A percentile compares a stretch with the other conserved stretches of the same genome.
These are phyloP conservation scores for Anthoscopus minutus DNA, from an alignment of 2,113 vertebrate genomes.

Conservation along the genomic window DNA sequence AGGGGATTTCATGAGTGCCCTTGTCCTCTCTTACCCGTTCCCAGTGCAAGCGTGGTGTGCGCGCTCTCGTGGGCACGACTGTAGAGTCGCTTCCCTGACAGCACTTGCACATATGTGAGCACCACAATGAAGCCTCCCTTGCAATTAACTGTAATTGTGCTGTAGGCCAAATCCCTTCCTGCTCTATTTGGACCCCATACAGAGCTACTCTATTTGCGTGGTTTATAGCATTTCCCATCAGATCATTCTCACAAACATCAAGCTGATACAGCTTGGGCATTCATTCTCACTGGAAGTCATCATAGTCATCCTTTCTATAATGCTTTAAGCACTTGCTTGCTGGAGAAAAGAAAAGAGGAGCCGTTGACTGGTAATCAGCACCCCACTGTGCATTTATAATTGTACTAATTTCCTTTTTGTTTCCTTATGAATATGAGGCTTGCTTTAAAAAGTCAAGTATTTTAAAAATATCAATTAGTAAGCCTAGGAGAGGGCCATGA, in stretches of 20 bases:
- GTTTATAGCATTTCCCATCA: constrained; percentile 31
- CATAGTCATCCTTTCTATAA: constrained; percentile 31
- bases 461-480: constrained; percentile 1
- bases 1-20: neutral
- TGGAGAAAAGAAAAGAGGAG: constrained; percentile 28
- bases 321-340: constrained; percentile 29
- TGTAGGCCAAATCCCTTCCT: constrained; percentile 50
- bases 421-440: constrained; percentile 42
- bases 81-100: neutral
- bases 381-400: constrained; percentile 28
- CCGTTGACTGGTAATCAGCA: constrained; percentile 52
- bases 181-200: constrained; percentile 48
- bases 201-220: constrained; percentile 19
- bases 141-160: constrained; percentile 48
- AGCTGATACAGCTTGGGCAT: constrained; percentile 19
- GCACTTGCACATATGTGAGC: constrained; percentile 3
- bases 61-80: rapidly evolving
- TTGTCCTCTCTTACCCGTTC: neutral
- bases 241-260: constrained; percentile 47
- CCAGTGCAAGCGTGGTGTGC: rapidly evolving
- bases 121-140: constrained; percentile 10
- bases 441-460: constrained; percentile 45
- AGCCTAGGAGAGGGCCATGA: neutral
- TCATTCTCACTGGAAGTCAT: constrained; percentile 41
- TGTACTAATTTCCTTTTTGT: constrained; percentile 51